Evolutionary conservation across 2,888 invertebrate genomes (phyloP), one percentile per base, ranked within the genome.

Genomic region (Geotrupes spiniger): DNA sequence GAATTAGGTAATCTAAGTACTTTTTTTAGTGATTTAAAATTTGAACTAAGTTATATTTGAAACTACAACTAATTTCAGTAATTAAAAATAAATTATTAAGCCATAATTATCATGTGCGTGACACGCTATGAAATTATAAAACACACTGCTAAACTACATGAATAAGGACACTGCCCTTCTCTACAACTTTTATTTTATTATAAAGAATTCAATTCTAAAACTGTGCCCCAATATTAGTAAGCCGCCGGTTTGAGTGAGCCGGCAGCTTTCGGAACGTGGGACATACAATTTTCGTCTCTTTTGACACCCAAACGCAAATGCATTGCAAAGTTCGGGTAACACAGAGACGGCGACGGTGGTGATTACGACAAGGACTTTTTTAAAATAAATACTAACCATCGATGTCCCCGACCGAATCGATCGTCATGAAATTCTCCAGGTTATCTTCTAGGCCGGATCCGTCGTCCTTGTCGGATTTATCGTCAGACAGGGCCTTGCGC

Each of bases 391-490:
- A 28, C 69, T 74, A 74, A 82, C 84, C 87, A 72, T 89, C 89
- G 15, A 87, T 87, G 71, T 89, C 89, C 4, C 91, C 91, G 21
- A 91, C 88, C 2, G 91, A 90, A 72, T 92, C 91, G n/a, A 92
- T 80, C 1, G 91, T 90, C 78, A 89, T 87, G 66, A 90, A 91
- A 66, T 89, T 89, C 57, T 89, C 89, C 56, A 91, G 76, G 73
- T 89, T 87, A 59, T 86, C 86, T 5, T 77, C 78, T 14, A 83
- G 87, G 44, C 79, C 85, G 10, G 78, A 78, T 11, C 78, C 82
- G 36, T 80, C 81, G 1, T 69, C 71, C 56, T 80, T 80, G 2
- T 78, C 78, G 38, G 60, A 55, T 51, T 64, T 64, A 64, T 70
- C 70, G 31, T 64, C 21, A 49, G 71, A 72, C 41, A 73, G 70